Conservation (phyloP, 2,113 vertebrate genomes). For the Spizaetus ornatus region DNA sequence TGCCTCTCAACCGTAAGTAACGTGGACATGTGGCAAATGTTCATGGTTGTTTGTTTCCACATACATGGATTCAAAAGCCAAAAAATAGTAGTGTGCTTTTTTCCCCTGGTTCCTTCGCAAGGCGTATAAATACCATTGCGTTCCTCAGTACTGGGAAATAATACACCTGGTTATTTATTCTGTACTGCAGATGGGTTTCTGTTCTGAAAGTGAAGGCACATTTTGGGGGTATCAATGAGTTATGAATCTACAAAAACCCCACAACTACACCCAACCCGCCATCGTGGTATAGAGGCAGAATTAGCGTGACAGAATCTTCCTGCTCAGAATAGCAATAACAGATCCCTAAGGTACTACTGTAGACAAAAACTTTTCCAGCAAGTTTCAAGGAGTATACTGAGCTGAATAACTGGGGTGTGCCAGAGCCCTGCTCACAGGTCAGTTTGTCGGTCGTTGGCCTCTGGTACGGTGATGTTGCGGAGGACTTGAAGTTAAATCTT, state of each 20-base stretch:
- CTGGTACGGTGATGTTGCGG: rapidly evolving
- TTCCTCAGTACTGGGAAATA: not conserved
- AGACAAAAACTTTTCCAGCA: rapidly evolving
- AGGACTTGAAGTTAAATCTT: not conserved
- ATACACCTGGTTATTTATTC: rapidly evolving
- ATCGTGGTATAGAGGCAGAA: not conserved
- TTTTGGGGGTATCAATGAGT: not conserved
- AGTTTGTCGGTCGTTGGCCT: rapidly evolving
- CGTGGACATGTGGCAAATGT: not conserved
- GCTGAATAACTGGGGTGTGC: not conserved
- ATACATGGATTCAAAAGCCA: not conserved
- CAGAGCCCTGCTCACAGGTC: rapidly evolving
- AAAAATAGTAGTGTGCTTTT: rapidly evolving
- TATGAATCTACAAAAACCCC: not conserved
- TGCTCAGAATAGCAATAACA: rapidly evolving
- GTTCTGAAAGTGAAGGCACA: rapidly evolving
- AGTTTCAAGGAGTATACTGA: rapidly evolving
- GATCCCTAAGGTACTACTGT: rapidly evolving
- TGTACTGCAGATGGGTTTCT: not conserved
- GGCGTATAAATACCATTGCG: rapidly evolving
- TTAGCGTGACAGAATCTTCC: not conserved
- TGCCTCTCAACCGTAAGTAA: slow-evolving; percentile 98
- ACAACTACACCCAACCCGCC: not conserved
- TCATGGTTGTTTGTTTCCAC: not conserved
- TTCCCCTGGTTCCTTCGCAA: not conserved